These are phyloP conservation scores for Brachionus angularis DNA, from an alignment of 1,140 invertebrate species.

Conservation along the genomic window DNA sequence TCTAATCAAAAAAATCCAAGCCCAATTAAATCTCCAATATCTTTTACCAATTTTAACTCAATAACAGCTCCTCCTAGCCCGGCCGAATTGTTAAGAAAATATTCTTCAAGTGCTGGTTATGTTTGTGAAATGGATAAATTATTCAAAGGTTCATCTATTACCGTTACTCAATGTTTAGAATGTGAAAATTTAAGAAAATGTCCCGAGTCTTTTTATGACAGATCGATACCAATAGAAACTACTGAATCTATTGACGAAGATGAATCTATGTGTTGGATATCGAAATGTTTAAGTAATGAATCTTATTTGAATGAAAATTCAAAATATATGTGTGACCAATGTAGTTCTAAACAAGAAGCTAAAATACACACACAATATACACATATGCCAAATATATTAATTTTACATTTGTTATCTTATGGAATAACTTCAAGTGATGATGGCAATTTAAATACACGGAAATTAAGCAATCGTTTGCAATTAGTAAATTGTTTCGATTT, in stretches of 20 bases:
- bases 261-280: conserved; percentile 16
- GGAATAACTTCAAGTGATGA: conserved; percentile 28
- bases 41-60: too few relatives aligned
- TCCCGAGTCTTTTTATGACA: conserved; percentile 25
- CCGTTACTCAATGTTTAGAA: conserved; percentile 30
- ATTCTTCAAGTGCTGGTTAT: background rate
- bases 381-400: conserved; percentile 18
- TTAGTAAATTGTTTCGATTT: conserved; percentile 31
- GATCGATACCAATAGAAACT: conserved; percentile 18
- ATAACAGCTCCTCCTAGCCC: conserved; percentile 15
- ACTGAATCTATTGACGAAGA: conserved; percentile 26
- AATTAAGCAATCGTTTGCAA: background rate
- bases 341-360: conserved; percentile 26
- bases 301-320: conserved; percentile 37
- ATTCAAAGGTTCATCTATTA: conserved; percentile 30
- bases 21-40: too few relatives aligned
- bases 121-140: conserved; percentile 22
- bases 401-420: conserved; percentile 23
- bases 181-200: conserved; percentile 37
- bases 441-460: conserved; percentile 30
- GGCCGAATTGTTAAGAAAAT: conserved; percentile 3
- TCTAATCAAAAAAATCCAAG: background rate
- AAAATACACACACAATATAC: conserved; percentile 13
- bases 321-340: conserved; percentile 36
- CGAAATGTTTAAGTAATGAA: conserved; percentile 28